Base-by-base conservation (phyloP, 2,888 invertebrate species). In the Iphiclides podalirius region DNA sequence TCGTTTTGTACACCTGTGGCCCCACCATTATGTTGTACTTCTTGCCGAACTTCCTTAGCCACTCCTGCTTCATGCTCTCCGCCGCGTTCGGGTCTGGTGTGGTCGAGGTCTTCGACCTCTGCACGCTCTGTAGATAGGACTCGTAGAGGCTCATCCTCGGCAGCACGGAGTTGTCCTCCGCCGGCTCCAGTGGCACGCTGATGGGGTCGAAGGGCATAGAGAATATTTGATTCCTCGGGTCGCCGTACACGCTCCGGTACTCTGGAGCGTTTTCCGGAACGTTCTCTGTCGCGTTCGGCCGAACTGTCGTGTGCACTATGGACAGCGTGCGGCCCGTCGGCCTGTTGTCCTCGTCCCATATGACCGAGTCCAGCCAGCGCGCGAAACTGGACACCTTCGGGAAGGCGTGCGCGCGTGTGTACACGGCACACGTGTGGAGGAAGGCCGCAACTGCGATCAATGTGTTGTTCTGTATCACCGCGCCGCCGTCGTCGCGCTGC, bases 401-500 rank as follows among this genome's bases (percentile, higher is more conserved):
- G 60, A 84, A 87, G 12, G 86, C 82, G 60, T 87, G 87, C 0
- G 77, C 72, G 48, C 79, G 74, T 2, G 77, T 73, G 64, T 86
- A 88, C 1, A 79, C 59, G 0, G 85, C 87, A 54, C 87, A 88
- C 1, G 75, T 61, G 64, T 84, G 80, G 34, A 76, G 59, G 63
- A 81, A 87, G 0, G 75, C 66, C 0, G 86, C 64, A 12, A 88
- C 57, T 0, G 69, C 87, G 8, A 88, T 59, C 0, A 88, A 63
- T 0, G 81, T 85, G 59, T 79, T 74, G 70, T 87, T 86, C 38
- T 88, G 87, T 23, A 87, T 68, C 0, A 87, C 78, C 1, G 87
- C 82, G 0, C 87, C 87, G 1, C 87, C 87, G 53, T 86, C 79
- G 72, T 88, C 87, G 66, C 66, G 79, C 87, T 88, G 75, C 2